Percentiles rank a stretch among this genome's conserved stretches.
These are phyloP conservation scores for Nibea albiflora DNA, from an alignment of 2,113 vertebrate species.

Conservation along the genomic window DNA sequence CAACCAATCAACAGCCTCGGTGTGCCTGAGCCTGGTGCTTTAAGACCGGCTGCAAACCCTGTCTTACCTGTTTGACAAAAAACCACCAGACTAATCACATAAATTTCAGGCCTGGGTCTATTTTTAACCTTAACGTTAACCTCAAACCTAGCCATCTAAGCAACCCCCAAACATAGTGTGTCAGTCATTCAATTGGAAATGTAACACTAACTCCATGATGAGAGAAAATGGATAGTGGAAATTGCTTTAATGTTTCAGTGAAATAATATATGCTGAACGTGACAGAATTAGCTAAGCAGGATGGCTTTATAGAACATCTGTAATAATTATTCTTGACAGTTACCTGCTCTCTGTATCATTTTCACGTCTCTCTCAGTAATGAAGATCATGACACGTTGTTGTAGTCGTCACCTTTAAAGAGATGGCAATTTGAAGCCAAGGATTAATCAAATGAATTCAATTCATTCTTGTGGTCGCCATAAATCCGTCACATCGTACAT, in stretches of 20 bases:
- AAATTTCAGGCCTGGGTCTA: not conserved
- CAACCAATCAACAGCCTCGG: not conserved
- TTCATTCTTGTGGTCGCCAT: not conserved
- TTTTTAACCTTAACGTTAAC: not conserved
- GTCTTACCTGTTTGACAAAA: not conserved
- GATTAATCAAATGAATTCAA: not conserved
- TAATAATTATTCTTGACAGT: conserved; percentile 27
- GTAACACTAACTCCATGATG: not conserved
- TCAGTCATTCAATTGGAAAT: not conserved
- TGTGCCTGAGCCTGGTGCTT: not conserved
- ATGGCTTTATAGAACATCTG: conserved; percentile 15
- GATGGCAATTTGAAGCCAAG: not conserved
- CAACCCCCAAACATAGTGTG: too few relatives aligned
- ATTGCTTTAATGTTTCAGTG: not conserved
- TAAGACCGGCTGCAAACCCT: not conserved
- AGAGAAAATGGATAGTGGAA: not conserved
- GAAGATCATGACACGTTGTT: conserved; percentile 22
- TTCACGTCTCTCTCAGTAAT: conserved; percentile 25
- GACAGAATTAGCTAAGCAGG: conserved; percentile 1
- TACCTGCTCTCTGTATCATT: conserved; percentile 5
- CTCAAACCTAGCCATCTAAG: not conserved
- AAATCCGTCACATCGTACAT: not conserved
- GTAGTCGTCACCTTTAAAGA: not conserved
- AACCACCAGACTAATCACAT: not conserved
- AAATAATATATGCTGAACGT: not conserved